Evolutionary conservation across 2,888 invertebrate genomes (phyloP).

Genomic region (Andrena fulva): DNA sequence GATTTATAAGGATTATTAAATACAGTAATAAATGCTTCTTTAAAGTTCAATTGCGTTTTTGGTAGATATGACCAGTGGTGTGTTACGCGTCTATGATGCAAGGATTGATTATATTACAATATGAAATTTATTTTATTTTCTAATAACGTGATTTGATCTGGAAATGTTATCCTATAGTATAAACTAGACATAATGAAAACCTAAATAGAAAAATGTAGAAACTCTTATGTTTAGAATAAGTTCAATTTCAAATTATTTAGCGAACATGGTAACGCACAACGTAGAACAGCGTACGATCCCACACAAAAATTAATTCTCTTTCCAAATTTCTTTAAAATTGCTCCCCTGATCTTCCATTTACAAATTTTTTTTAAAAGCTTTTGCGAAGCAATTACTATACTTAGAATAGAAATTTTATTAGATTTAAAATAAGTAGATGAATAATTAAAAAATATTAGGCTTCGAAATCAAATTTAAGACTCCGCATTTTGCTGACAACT

Average conservation of each 20-base stretch:
- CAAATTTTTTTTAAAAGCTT: slow-evolving; percentile 29
- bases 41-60: not conserved
- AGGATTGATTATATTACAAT: not conserved
- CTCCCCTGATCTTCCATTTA: slow-evolving; percentile 54
- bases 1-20: not conserved
- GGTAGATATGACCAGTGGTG: slow-evolving; percentile 10
- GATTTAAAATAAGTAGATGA: slow-evolving; percentile 40
- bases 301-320: slow-evolving; percentile 6
- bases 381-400: slow-evolving; percentile 25
- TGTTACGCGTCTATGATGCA: not conserved
- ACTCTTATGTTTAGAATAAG: not conserved
- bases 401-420: slow-evolving; percentile 33
- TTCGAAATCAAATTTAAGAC: slow-evolving; percentile 36
- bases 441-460: slow-evolving; percentile 16
- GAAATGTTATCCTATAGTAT: not conserved
- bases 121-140: not conserved
- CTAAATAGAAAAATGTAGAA: not conserved
- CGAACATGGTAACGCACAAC: slow-evolving; percentile 11
- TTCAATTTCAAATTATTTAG: not conserved
- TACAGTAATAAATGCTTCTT: not conserved
- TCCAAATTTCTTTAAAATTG: not conserved
- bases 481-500: slow-evolving; percentile 10
- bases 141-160: not conserved
- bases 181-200: not conserved
- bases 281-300: slow-evolving; percentile 1